These are phyloP conservation scores for Mythimna loreyi DNA, from an alignment of 2,888 invertebrate species.

Conservation along the genomic window DNA sequence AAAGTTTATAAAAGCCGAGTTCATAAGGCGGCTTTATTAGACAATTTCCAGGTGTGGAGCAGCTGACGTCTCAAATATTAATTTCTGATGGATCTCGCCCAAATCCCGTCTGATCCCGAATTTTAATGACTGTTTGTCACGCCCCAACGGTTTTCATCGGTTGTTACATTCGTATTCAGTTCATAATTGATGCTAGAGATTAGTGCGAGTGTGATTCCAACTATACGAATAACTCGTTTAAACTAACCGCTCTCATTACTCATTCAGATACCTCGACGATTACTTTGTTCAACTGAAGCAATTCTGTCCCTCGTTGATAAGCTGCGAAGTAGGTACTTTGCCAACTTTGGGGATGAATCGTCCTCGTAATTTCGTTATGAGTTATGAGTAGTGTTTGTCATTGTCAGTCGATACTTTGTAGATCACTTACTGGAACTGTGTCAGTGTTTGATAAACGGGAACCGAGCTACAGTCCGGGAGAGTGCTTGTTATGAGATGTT, in stretches of 20 bases:
- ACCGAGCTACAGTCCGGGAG: conserved; percentile 9
- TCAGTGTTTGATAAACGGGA: conserved; percentile 46
- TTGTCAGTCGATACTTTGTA: conserved; percentile 55
- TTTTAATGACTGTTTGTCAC: conserved; percentile 77
- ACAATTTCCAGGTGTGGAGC: conserved; percentile 84
- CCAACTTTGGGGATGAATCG: conserved; percentile 77
- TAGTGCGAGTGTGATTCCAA: conserved; percentile 78
- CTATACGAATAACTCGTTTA: conserved; percentile 77
- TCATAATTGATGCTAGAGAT: conserved; percentile 82
- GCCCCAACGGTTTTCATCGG: conserved; percentile 68
- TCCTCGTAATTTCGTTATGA: conserved; percentile 77
- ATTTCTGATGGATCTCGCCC: conserved; percentile 82
- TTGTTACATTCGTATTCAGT: conserved; percentile 76
- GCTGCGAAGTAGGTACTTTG: conserved; percentile 73
- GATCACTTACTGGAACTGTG: conserved; percentile 46
- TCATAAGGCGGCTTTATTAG: conserved; percentile 87
- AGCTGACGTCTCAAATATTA: conserved; percentile 86
- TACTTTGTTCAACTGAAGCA: conserved; percentile 80
- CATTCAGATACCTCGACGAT: conserved; percentile 79
- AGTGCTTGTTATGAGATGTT: conserved; percentile 18
- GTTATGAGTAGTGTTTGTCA: conserved; percentile 72
- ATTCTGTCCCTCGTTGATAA: conserved; percentile 77
- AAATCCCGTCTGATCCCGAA: conserved; percentile 74
- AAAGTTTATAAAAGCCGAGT: conserved; percentile 85
- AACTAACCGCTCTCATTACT: conserved; percentile 78